phyloP scores from a whole-genome alignment of 2,888 invertebrate genomes.

The Piscicola geometra region DNA sequence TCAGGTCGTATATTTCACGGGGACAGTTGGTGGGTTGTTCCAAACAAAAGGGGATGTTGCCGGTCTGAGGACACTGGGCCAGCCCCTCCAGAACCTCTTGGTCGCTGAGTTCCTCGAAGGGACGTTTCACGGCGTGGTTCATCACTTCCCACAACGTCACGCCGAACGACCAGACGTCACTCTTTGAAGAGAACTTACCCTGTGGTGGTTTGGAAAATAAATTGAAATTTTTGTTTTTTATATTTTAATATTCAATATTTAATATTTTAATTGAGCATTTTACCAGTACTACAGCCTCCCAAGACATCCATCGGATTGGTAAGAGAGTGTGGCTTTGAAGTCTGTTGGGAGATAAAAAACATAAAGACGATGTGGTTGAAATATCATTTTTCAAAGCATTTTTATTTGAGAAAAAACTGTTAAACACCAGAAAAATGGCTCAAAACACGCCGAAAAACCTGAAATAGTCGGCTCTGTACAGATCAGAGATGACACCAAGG shows the following conservation, averaged over 20 bases:
- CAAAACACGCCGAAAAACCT: neutral
- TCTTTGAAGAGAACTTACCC: constrained; percentile 79
- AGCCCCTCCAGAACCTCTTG: constrained; percentile 76
- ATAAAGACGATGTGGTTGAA: neutral
- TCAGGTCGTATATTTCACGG: constrained; percentile 80
- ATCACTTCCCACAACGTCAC: constrained; percentile 82
- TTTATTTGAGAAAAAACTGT: too few relatives aligned
- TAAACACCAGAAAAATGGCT: too few relatives aligned
- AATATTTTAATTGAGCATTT: too few relatives aligned
- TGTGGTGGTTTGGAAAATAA: constrained; percentile 52
- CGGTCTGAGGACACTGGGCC: constrained; percentile 66
- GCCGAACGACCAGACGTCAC: constrained; percentile 85
- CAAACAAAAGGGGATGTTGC: constrained; percentile 57
- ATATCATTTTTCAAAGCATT: too few relatives aligned
- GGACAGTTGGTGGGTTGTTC: constrained; percentile 74
- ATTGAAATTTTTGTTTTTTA: neutral
- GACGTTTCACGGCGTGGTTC: constrained; percentile 70
- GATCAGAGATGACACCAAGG: constrained; percentile 55
- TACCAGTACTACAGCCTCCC: constrained; percentile 71
- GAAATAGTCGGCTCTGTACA: constrained; percentile 65
- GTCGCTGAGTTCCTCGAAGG: constrained; percentile 72
- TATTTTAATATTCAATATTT: neutral
- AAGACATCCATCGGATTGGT: constrained; percentile 84
- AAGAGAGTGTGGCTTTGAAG: constrained; percentile 80
- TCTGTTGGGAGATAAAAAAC: constrained; percentile 60